Conservation (phyloP, 2,888 invertebrate genomes). For the Caenorhabditis doughertyi region DNA sequence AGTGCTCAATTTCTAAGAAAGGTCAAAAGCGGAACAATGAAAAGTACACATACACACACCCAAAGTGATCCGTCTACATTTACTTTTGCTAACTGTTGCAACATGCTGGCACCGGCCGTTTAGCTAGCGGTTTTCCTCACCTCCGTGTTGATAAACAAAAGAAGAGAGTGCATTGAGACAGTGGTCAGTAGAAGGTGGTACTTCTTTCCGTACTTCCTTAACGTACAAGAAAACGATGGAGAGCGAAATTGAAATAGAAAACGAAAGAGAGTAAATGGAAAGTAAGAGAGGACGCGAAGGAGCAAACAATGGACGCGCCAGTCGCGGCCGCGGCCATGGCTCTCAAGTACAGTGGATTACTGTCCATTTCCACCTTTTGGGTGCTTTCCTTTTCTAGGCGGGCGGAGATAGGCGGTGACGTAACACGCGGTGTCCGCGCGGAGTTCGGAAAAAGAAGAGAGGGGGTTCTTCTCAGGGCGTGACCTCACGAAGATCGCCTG, state of each 20-base stretch:
- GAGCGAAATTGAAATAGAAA: constrained; percentile 14
- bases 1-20: constrained; percentile 35
- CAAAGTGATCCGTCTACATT: constrained; percentile 15
- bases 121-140: constrained; percentile 39
- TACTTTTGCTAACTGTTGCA: constrained; percentile 39
- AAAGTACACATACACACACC: constrained; percentile 27
- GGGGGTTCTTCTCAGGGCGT: constrained; percentile 60
- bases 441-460: constrained; percentile 38
- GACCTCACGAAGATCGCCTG: constrained; percentile 66
- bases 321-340: constrained; percentile 51
- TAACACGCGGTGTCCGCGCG: constrained; percentile 67
- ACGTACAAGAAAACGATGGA: constrained; percentile 33
- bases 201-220: constrained; percentile 52
- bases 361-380: constrained; percentile 40
- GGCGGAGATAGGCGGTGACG: constrained; percentile 65
- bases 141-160: constrained; percentile 41
- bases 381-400: constrained; percentile 34
- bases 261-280: constrained; percentile 16
- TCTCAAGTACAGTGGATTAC: constrained; percentile 63
- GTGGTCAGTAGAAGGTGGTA: constrained; percentile 31
- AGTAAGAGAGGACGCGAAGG: constrained; percentile 14
- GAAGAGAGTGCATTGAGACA: constrained; percentile 19
- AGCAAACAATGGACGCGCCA: constrained; percentile 62
- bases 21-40: constrained; percentile 25
- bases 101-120: constrained; percentile 38